A percentile compares a stretch with the other conserved stretches of the same genome.
Evolutionary conservation across 2,113 vertebrate genomes (phyloP).

Genomic region (Falco punctatus): DNA sequence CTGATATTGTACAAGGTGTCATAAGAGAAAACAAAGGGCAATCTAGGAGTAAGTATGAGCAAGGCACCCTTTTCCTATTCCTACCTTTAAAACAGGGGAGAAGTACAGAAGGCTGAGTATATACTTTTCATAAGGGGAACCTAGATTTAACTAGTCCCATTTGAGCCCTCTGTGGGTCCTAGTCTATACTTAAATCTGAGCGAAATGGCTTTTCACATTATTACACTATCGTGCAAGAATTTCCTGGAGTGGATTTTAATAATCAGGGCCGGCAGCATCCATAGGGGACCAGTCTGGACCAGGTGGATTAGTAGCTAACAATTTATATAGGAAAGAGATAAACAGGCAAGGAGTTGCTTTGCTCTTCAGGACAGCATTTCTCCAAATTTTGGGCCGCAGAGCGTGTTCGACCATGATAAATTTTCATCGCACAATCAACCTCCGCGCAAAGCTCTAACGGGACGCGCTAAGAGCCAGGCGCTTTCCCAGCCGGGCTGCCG

Average conservation of each 20-base stretch:
- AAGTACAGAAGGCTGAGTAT: not conserved
- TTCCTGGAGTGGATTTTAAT: not conserved
- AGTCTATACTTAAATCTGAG: not conserved
- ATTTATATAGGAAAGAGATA: not conserved
- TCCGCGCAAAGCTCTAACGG: not conserved
- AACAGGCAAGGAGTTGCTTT: not conserved
- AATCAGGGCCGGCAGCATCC: not conserved
- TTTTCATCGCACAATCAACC: not conserved
- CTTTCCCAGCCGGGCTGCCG: rapidly evolving
- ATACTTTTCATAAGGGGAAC: not conserved
- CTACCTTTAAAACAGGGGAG: not conserved
- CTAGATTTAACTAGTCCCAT: not conserved
- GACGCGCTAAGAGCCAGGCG: rapidly evolving
- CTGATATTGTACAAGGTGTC: not conserved
- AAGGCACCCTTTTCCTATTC: not conserved
- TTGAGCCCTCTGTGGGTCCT: not conserved
- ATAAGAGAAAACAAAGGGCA: not conserved
- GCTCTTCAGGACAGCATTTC: not conserved
- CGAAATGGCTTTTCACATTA: not conserved
- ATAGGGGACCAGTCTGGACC: not conserved
- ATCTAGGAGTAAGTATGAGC: not conserved
- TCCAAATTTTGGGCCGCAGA: not conserved
- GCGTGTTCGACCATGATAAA: not conserved
- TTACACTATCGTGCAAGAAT: not conserved
- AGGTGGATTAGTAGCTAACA: not conserved